A percentile compares a stretch with the other conserved stretches of the same genome.
phyloP scores from a whole-genome alignment of 1,140 invertebrate species.

The Anastrepha obliqua region DNA sequence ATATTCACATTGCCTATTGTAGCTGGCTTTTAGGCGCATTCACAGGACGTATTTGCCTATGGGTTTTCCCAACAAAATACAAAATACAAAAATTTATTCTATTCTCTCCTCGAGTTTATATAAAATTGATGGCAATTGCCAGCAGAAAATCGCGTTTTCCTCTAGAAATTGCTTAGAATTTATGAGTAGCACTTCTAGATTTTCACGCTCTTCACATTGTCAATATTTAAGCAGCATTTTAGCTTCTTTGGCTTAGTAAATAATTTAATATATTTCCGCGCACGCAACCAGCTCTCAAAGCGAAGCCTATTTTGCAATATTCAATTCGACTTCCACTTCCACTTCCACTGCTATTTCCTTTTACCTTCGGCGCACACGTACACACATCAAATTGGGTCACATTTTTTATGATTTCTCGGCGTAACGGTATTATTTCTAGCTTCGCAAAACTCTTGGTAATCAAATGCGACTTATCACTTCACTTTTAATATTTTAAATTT shows the following conservation, averaged over 20 bases:
- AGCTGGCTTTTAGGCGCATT: constrained; percentile 31
- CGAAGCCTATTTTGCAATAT: not conserved
- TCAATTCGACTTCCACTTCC: not conserved
- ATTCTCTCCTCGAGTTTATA: too few relatives aligned
- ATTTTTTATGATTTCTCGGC: constrained; percentile 9
- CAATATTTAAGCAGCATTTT: too few relatives aligned
- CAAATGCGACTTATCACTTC: not conserved
- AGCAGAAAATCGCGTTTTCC: too few relatives aligned
- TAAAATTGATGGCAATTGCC: too few relatives aligned
- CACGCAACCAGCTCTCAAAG: not conserved
- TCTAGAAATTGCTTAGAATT: too few relatives aligned
- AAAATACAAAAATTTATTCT: not conserved
- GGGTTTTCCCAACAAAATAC: not conserved
- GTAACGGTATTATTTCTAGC: not conserved
- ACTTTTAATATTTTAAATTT: not conserved
- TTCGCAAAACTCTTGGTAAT: not conserved
- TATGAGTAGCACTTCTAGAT: not conserved
- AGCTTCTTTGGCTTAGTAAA: too few relatives aligned
- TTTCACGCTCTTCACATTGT: not conserved
- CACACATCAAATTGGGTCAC: constrained; percentile 25
- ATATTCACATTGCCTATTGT: not conserved
- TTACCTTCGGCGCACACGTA: not conserved
- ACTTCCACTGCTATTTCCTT: constrained; percentile 15
- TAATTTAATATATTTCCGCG: not conserved
- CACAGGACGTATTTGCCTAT: not conserved